These are phyloP conservation scores for Aplocera efformata DNA, from an alignment of 2,888 invertebrate species.

Conservation along the genomic window DNA sequence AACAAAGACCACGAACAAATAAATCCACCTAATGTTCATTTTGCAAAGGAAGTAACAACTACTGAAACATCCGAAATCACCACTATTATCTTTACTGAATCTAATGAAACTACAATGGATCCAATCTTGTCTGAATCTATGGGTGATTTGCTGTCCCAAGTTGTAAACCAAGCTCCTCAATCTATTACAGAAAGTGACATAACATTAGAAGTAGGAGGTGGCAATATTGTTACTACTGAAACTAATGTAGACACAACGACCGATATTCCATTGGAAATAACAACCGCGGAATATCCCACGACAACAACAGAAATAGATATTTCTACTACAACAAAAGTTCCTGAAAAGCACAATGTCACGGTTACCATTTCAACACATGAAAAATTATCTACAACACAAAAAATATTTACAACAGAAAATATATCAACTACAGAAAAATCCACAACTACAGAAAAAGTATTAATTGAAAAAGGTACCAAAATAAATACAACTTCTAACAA, in stretches of 20 bases:
- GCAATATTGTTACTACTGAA: constrained; percentile 35
- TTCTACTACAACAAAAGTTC: constrained; percentile 8
- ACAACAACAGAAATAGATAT: constrained; percentile 2
- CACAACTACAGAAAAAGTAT: constrained; percentile 3
- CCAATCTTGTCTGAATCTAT: constrained; percentile 68
- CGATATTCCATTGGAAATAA: constrained; percentile 20
- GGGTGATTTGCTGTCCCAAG: constrained; percentile 73
- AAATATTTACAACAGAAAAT: constrained; percentile 7
- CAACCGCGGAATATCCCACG: constrained; percentile 16
- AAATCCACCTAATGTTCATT: constrained; percentile 18
- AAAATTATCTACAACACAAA: too few relatives aligned
- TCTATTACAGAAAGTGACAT: constrained; percentile 37
- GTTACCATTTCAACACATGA: too few relatives aligned
- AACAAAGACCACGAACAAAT: constrained; percentile 17
- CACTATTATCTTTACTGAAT: constrained; percentile 26
- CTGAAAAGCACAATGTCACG: background rate
- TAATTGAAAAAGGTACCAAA: constrained; percentile 17
- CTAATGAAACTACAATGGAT: constrained; percentile 55
- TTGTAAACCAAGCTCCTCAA: constrained; percentile 57
- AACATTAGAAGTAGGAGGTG: constrained; percentile 18
- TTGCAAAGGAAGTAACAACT: constrained; percentile 28
- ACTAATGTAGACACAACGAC: constrained; percentile 32
- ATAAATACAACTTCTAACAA: constrained; percentile 14
- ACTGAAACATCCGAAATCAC: constrained; percentile 32
- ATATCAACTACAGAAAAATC: constrained; percentile 22